Conservation (phyloP, 2,797 vertebrate genomes). For the Benthosema pterotum region DNA sequence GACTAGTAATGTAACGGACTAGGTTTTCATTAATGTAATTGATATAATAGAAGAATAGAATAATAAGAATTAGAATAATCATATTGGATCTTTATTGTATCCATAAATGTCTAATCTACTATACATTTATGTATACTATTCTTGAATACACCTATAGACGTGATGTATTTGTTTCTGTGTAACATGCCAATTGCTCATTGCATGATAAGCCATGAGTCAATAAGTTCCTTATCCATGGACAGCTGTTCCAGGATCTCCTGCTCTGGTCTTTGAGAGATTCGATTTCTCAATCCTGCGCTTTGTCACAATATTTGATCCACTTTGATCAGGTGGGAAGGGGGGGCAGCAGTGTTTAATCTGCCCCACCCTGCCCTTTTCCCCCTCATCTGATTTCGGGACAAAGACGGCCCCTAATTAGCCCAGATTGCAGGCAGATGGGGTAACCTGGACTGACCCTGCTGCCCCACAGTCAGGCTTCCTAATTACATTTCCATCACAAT, state of each 20-base stretch:
- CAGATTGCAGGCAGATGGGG: conserved; percentile 85
- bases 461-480: conserved; percentile 74
- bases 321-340: conserved; percentile 63
- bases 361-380: conserved; percentile 38
- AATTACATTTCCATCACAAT: conserved; percentile 91
- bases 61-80: too few relatives aligned
- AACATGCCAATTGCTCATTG: not conserved
- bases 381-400: conserved; percentile 80
- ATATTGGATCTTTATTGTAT: not conserved
- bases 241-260: conserved; percentile 60
- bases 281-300: conserved; percentile 60
- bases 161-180: not conserved
- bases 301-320: conserved; percentile 66
- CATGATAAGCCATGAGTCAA: conserved; percentile 33
- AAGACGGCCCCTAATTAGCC: conserved; percentile 83
- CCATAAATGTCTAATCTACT: not conserved
- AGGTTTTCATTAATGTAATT: conserved; percentile 3
- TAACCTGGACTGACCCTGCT: conserved; percentile 79
- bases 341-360: conserved; percentile 68
- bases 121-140: not conserved
- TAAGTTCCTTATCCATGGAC: conserved; percentile 22
- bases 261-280: conserved; percentile 51
- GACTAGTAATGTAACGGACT: too few relatives aligned
- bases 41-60: too few relatives aligned
- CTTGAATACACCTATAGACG: not conserved